Base-by-base conservation (phyloP, 2,888 invertebrate species). In the Sesia bembeciformis region DNA sequence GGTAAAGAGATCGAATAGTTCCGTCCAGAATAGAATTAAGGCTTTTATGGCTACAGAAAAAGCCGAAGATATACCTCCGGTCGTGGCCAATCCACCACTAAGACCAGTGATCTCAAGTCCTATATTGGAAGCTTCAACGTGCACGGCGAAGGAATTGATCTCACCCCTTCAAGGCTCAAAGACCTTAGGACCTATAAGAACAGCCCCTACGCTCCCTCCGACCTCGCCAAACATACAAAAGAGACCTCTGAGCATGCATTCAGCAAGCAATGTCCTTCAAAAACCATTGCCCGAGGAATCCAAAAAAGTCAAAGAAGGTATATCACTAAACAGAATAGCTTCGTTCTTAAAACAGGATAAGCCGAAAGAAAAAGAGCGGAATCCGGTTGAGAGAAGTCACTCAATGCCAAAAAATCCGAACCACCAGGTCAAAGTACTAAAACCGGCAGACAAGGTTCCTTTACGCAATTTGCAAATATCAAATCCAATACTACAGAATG, bases 21-120 rank as follows among this genome's bases (percentile, higher is more conserved):
- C 79, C 39, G 86, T 85, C 4, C 83, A 87, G 55, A 81, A 81
- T 56, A 82, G 83, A 64, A 84, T 90, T 8, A 91, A 87, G 66
- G 80, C 88, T 5, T 64, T 91, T 4, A 84, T 85, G 53, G 77
- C 64, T 40, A 65, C 83, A 3, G 86, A 89, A n/a, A 90, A 84
- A 62, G 64, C 73, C 1, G 91, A 90, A 56, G 84, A 82, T 55
- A 54, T 65, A 40, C 70, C 60, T 57, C 78, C 58, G 5, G 74
- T 61, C 61, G 91, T 39, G 87, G 41, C 93, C 0, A 82, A 93
- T 59, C 93, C 94, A 0, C 92, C 94, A 0, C 91, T 93, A 0
- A 90, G 95, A 61, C 96, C 95, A 0, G 91, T 95, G 5, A 96
- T 96, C 62, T 95, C 96, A 4, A 93, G 93, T 59, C 96, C 96